Conservation (phyloP, 2,888 invertebrate species). For the Aelia acuminata region DNA sequence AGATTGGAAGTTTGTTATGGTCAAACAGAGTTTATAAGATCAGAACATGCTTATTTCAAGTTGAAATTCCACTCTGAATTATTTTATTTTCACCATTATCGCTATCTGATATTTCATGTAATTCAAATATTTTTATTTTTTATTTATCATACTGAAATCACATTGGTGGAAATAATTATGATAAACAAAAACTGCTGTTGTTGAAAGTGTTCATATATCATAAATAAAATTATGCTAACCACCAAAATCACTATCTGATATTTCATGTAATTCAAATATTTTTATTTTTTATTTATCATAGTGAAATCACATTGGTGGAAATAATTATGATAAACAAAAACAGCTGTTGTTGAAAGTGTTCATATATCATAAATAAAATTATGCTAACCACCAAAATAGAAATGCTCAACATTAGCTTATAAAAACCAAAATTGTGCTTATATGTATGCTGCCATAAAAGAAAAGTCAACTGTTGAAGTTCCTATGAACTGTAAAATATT, state of each 20-base stretch:
- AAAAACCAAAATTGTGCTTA: neutral
- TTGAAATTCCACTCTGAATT: neutral
- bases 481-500: too few species aligned
- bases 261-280: too few species aligned
- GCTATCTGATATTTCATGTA: neutral
- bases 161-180: neutral
- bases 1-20: neutral
- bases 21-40: neutral
- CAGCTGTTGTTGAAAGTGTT: neutral
- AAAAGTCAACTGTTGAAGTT: neutral
- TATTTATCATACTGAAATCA: too few species aligned
- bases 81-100: neutral
- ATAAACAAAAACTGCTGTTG: neutral
- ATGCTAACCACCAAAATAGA: neutral
- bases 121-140: neutral
- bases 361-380: neutral
- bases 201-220: neutral
- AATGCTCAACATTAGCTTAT: neutral
- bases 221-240: neutral
- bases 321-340: neutral
- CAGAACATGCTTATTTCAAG: neutral
- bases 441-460: neutral
- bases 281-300: too few species aligned
- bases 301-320: too few species aligned
- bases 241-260: too few species aligned